These are phyloP conservation scores for Colistium nudipinnis DNA, from an alignment of 2,113 vertebrate species.

Conservation along the genomic window DNA sequence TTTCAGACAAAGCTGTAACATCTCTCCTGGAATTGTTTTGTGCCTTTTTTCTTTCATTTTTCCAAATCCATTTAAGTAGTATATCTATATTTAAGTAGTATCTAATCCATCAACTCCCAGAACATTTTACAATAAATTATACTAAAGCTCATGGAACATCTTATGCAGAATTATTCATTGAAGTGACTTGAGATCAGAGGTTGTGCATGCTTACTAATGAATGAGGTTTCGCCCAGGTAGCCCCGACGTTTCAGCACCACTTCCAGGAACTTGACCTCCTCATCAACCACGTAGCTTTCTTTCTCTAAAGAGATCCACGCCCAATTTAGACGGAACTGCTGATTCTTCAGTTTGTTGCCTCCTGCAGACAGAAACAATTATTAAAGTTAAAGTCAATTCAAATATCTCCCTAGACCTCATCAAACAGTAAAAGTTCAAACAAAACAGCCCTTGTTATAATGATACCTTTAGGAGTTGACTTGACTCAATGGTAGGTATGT, in stretches of 20 bases:
- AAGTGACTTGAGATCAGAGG: not conserved
- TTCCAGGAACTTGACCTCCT: slow-evolving; percentile 91
- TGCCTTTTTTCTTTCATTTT: no score
- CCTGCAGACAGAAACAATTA: slow-evolving; percentile 81
- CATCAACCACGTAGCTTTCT: slow-evolving; percentile 89
- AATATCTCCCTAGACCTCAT: slow-evolving; percentile 3
- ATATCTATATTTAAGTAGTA: no score
- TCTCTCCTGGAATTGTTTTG: no score
- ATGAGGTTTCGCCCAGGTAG: slow-evolving; percentile 94
- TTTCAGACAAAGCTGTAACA: no score
- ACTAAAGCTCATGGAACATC: no score
- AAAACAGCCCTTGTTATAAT: slow-evolving; percentile 18
- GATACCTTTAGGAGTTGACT: slow-evolving; percentile 39
- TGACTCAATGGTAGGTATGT: slow-evolving; percentile 46
- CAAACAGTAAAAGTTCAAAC: not conserved
- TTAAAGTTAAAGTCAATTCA: not conserved
- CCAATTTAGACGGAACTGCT: slow-evolving; percentile 93
- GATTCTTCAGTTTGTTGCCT: slow-evolving; percentile 90
- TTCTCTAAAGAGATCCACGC: slow-evolving; percentile 97
- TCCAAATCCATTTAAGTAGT: no score
- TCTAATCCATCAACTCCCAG: no score
- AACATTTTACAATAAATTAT: no score
- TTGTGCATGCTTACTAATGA: slow-evolving; percentile 87
- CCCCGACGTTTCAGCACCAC: slow-evolving; percentile 90
- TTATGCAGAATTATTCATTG: no score